A percentile compares a stretch with the other conserved stretches of the same genome.
Evolutionary conservation across 2,888 invertebrate genomes (phyloP).

Genomic region (Orchesella flavescens): DNA sequence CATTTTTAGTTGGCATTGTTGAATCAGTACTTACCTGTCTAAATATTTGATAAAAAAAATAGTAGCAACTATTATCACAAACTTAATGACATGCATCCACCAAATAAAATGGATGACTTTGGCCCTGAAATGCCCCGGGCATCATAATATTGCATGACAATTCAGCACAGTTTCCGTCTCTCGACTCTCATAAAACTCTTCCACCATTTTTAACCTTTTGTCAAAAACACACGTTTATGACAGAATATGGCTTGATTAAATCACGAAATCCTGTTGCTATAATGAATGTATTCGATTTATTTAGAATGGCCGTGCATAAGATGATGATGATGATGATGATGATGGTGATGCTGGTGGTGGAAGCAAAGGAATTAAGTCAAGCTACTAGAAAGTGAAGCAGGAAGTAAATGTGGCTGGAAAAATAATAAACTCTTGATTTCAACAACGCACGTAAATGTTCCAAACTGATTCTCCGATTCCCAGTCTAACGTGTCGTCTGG

Average conservation of each 20-base stretch:
- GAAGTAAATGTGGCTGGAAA: constrained; percentile 42
- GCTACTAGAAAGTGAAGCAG: constrained; percentile 29
- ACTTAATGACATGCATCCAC: not conserved
- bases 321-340: not conserved
- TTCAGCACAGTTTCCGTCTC: constrained; percentile 29
- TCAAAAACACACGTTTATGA: constrained; percentile 23
- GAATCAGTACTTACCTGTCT: not conserved
- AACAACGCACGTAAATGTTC: not conserved
- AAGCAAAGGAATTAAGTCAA: not conserved
- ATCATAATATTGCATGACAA: constrained; percentile 51
- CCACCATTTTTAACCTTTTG: not conserved
- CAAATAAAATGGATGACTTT: constrained; percentile 33
- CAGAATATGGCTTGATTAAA: constrained; percentile 29
- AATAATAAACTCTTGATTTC: constrained; percentile 13
- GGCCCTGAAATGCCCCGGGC: constrained; percentile 50
- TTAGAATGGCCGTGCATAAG: not conserved
- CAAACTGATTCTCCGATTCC: not conserved
- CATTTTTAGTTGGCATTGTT: not conserved
- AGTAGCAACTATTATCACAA: no score
- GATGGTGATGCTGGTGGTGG: not conserved
- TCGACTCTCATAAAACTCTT: not conserved
- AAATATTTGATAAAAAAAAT: not conserved
- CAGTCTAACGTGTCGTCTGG: not conserved
- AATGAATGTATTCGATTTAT: not conserved
- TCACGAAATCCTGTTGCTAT: constrained; percentile 29